A percentile compares a stretch with the other conserved stretches of the same genome.
Conservation (phyloP, 2,888 invertebrate species). For the Venustoraphidia nigricollis region DNA sequence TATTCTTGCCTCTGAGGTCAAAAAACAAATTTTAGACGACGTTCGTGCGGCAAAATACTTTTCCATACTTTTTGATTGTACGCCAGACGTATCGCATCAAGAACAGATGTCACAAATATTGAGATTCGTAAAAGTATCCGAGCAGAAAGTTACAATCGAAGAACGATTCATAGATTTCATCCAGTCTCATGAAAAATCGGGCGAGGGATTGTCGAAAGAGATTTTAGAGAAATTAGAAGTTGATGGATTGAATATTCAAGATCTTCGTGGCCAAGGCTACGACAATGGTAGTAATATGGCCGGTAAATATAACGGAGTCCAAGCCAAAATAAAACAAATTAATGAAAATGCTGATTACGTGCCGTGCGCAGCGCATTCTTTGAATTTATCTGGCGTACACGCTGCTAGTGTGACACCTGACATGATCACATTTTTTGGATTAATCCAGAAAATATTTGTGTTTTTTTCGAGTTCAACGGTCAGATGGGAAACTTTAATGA, state of each 20-base stretch:
- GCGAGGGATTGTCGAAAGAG: neutral
- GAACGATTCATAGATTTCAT: slow-evolving; percentile 4
- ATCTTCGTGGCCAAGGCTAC: neutral
- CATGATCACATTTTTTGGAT: slow-evolving; percentile 2
- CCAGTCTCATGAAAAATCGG: neutral
- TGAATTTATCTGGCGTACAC: slow-evolving; percentile 1
- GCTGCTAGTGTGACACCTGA: neutral
- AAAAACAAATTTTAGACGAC: slow-evolving; percentile 1
- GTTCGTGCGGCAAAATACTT: slow-evolving; percentile 1
- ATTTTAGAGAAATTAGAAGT: slow-evolving; percentile 1
- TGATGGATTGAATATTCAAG: neutral
- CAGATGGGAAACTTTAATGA: slow-evolving; percentile 4
- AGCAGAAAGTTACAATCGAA: neutral
- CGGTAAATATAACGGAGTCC: slow-evolving; percentile 2
- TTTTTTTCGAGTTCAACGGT: neutral
- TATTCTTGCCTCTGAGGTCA: slow-evolving; percentile 3
- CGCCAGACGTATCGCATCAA: slow-evolving; percentile 1
- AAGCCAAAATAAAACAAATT: neutral
- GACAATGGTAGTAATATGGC: slow-evolving; percentile 1
- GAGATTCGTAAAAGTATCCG: neutral
- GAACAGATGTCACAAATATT: slow-evolving; percentile 4
- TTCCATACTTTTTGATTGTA: slow-evolving; percentile 10
- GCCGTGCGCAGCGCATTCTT: neutral
- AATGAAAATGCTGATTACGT: neutral
- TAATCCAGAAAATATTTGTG: slow-evolving; percentile 1